Percentiles rank a stretch among this genome's conserved stretches.
Conservation (phyloP, 2,888 invertebrate species). For the Endotricha flammealis region DNA sequence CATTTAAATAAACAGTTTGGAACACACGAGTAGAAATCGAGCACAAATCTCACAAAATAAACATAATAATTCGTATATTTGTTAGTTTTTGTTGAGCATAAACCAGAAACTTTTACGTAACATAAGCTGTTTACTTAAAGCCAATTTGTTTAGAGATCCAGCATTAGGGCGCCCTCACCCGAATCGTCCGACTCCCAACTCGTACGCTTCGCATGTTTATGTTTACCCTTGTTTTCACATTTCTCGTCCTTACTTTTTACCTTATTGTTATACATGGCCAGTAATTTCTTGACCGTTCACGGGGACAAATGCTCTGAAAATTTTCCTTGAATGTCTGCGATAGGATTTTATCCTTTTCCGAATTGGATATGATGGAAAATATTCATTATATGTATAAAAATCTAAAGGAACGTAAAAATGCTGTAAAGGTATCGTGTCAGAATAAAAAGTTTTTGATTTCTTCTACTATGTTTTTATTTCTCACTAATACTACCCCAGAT, state of each 20-base stretch:
- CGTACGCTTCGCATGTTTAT: neutral
- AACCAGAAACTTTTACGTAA: neutral
- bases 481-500: no score
- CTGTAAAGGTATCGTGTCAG: no score
- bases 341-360: no score
- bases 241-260: constrained; percentile 2
- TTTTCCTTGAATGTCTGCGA: neutral
- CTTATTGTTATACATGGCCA: neutral
- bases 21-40: no score
- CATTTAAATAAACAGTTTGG: no score
- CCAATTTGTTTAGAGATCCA: constrained; percentile 7
- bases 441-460: no score
- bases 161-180: constrained; percentile 3
- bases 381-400: no score
- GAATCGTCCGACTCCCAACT: neutral
- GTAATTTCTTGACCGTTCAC: neutral
- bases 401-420: no score
- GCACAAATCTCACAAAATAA: neutral
- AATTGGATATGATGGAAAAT: no score
- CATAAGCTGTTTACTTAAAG: constrained; percentile 7
- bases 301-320: neutral
- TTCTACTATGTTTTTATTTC: no score
- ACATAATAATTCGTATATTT: neutral
- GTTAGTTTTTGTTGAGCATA: neutral
- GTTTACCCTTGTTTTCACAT: constrained; percentile 13